phyloP scores from a whole-genome alignment of 2,888 invertebrate genomes.

The Pteria penguin region DNA sequence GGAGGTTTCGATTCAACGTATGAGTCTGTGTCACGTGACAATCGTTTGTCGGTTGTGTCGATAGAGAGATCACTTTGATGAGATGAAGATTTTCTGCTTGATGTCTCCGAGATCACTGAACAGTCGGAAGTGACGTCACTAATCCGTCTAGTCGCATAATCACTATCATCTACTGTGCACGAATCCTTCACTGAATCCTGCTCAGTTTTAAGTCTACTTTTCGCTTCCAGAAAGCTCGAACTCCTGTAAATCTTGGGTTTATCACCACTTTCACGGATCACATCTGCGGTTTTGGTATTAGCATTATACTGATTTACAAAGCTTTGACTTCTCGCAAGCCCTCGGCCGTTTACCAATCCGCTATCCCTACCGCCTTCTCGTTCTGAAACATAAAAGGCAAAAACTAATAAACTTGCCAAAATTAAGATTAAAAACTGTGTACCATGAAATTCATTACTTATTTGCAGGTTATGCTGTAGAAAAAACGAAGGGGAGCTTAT shows the following conservation, averaged over 20 bases:
- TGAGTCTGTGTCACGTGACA: background rate
- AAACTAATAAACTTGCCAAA: constrained; percentile 17
- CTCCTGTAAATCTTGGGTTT: background rate
- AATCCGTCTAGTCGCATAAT: background rate
- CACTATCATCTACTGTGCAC: background rate
- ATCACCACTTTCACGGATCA: constrained; percentile 21
- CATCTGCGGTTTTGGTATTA: background rate
- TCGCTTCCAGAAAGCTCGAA: background rate
- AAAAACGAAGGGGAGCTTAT: too few species aligned
- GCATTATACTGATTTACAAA: background rate
- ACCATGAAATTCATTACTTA: too few species aligned
- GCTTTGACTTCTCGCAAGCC: constrained; percentile 29
- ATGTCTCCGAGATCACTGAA: background rate
- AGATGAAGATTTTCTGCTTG: background rate
- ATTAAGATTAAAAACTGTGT: too few species aligned
- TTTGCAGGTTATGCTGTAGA: too few species aligned
- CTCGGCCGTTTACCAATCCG: constrained; percentile 13
- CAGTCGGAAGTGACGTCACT: background rate
- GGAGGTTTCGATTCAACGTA: background rate
- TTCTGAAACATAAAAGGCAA: constrained; percentile 29
- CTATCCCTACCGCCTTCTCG: constrained; percentile 30
- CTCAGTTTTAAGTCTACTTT: background rate
- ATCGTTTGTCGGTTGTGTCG: background rate
- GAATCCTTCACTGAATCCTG: background rate
- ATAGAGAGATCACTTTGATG: background rate